A percentile compares a stretch with the other conserved stretches of the same genome.
These are phyloP conservation scores for Astreopora myriophthalma DNA, from an alignment of 64 coral and sea anemone species.

Conservation along the genomic window DNA sequence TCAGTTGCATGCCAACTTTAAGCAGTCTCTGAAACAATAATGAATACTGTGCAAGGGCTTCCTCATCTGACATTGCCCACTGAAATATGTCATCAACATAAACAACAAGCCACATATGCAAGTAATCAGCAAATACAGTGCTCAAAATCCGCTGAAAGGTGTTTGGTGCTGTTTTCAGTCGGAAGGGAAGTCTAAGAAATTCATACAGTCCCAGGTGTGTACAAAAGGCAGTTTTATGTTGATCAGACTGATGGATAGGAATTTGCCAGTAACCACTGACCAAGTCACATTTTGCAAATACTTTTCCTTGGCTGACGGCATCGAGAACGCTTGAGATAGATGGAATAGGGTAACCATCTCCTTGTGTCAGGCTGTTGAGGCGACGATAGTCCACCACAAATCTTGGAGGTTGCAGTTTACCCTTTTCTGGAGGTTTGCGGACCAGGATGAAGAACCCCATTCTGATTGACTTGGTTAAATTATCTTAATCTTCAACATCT, in stretches of 20 bases:
- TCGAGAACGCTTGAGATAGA: neutral
- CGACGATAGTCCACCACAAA: slow-evolving; percentile 73
- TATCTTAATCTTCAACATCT: slow-evolving; percentile 40
- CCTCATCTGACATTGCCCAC: neutral
- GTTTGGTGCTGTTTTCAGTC: slow-evolving; percentile 8
- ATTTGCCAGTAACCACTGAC: slow-evolving; percentile 44
- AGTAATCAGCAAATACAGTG: neutral
- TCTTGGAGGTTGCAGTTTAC: slow-evolving; percentile 32
- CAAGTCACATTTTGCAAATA: neutral
- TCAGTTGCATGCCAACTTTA: slow-evolving; percentile 14
- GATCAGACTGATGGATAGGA: neutral
- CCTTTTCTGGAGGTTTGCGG: slow-evolving; percentile 39
- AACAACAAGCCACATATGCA: neutral
- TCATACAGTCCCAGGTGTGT: slow-evolving; percentile 33
- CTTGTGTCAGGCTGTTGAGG: too few species aligned
- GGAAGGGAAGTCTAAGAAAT: slow-evolving; percentile 8
- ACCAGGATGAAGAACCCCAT: slow-evolving; percentile 51
- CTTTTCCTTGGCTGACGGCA: neutral
- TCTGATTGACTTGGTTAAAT: slow-evolving; percentile 11
- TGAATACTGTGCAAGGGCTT: neutral
- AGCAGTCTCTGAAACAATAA: neutral
- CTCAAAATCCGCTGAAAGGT: slow-evolving; percentile 22
- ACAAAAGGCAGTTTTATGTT: neutral
- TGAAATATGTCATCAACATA: neutral
- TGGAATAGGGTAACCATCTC: slow-evolving; percentile 15